These are phyloP conservation scores for Pterostichus madidus DNA, from an alignment of 2,888 invertebrate species.

Conservation along the genomic window DNA sequence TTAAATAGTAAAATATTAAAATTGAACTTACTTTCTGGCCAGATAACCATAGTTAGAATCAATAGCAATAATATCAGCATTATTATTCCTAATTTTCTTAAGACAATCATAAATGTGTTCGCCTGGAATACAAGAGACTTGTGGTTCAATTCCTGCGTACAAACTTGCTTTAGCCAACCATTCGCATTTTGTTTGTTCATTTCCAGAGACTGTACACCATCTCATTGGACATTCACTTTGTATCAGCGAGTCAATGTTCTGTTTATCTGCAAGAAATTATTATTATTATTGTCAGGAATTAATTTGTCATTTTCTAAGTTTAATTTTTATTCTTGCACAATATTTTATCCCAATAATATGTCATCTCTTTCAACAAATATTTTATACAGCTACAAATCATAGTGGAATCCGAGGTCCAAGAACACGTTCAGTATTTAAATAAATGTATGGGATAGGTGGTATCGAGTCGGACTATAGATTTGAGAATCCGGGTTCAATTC, in stretches of 20 bases:
- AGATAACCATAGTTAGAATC: slow-evolving; percentile 83
- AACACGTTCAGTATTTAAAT: too few relatives aligned
- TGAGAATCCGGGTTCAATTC: too few relatives aligned
- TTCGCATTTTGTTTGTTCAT: slow-evolving; percentile 81
- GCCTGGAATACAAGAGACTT: slow-evolving; percentile 79
- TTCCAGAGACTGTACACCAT: slow-evolving; percentile 81
- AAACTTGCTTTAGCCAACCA: slow-evolving; percentile 81
- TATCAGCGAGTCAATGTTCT: background rate
- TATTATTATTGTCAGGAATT: too few relatives aligned
- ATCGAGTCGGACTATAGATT: too few relatives aligned
- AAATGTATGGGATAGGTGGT: too few relatives aligned
- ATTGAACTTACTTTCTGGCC: slow-evolving; percentile 80
- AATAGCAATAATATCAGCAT: slow-evolving; percentile 81
- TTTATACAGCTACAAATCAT: too few relatives aligned
- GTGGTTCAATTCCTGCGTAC: slow-evolving; percentile 81
- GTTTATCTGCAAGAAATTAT: slow-evolving; percentile 30
- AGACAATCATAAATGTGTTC: slow-evolving; percentile 79
- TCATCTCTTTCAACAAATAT: too few relatives aligned
- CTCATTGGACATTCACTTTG: slow-evolving; percentile 73
- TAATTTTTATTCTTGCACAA: too few relatives aligned
- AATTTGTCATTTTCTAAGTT: too few relatives aligned
- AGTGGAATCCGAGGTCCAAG: too few relatives aligned
- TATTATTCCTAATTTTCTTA: slow-evolving; percentile 77
- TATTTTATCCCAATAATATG: background rate
- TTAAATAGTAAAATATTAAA: background rate